These are phyloP conservation scores for Prinia subflava DNA, from an alignment of 2,113 vertebrate species.

Conservation along the genomic window DNA sequence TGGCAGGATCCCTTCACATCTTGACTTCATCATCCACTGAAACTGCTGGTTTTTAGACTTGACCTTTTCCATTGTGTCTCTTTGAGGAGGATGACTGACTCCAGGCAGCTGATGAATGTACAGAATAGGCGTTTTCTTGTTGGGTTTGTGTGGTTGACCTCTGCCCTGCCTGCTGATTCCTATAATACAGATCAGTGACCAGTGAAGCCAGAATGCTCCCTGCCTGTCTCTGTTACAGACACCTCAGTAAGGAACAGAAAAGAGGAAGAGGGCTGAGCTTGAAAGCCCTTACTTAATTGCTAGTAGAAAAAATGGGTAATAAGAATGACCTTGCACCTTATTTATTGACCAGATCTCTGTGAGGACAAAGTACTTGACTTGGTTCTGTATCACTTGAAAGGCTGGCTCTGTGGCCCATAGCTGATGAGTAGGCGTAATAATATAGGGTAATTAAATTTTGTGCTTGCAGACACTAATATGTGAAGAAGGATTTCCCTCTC, in stretches of 20 bases:
- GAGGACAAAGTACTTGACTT: constrained; percentile 59
- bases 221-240: constrained; percentile 54
- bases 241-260: constrained; percentile 15
- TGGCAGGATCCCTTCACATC: not conserved
- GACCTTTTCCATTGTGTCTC: constrained; percentile 45
- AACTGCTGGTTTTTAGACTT: constrained; percentile 62
- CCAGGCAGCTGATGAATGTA: constrained; percentile 10
- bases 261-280: constrained; percentile 4
- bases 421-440: not conserved
- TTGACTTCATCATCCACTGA: not conserved
- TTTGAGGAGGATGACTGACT: constrained; percentile 56
- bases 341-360: constrained; percentile 51
- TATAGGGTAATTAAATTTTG: constrained; percentile 51
- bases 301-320: constrained; percentile 39
- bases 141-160: constrained; percentile 51
- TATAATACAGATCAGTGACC: constrained; percentile 52
- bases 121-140: constrained; percentile 49
- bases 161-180: constrained; percentile 54
- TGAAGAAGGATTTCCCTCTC: not conserved
- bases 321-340: constrained; percentile 59
- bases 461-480: not conserved
- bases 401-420: constrained; percentile 6
- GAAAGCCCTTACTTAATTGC: constrained; percentile 46
- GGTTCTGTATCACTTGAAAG: constrained; percentile 53
- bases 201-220: constrained; percentile 22